phyloP scores from a whole-genome alignment of 2,797 vertebrate species.

The Decapterus maruadsi region DNA sequence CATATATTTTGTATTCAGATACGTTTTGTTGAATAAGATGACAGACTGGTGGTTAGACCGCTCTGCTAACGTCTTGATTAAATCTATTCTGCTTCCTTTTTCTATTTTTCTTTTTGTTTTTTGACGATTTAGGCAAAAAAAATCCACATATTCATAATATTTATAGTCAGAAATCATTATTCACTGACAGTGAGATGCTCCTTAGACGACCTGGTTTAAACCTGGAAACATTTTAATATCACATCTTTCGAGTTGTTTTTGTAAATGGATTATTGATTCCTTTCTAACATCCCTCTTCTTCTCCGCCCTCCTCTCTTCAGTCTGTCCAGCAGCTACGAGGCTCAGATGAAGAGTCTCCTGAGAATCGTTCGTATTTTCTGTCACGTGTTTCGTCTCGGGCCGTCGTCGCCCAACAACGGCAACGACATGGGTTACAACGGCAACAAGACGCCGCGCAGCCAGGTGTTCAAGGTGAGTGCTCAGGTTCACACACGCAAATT shows the following conservation, averaged over 20 bases:
- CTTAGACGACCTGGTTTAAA: background rate
- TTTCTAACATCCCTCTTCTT: background rate
- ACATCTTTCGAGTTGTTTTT: background rate
- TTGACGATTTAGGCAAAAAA: no score
- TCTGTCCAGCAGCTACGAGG: constrained; percentile 97
- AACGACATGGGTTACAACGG: constrained; percentile 99
- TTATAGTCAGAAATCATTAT: background rate
- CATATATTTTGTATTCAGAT: no score
- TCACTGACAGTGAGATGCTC: background rate
- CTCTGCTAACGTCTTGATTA: no score
- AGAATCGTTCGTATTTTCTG: constrained; percentile 98
- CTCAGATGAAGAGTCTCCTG: constrained; percentile 98
- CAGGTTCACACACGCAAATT: background rate
- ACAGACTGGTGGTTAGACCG: no score
- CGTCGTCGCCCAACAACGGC: constrained; percentile 94
- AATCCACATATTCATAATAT: background rate
- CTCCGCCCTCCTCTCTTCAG: constrained; percentile 73
- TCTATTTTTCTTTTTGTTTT: no score
- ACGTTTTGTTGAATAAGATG: no score
- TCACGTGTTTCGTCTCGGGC: constrained; percentile 95
- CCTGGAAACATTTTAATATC: background rate
- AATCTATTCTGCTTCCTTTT: no score
- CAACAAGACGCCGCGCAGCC: constrained; percentile 98
- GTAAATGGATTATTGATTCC: background rate
- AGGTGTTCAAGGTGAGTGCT: constrained; percentile 96